Evolutionary conservation across 2,797 vertebrate genomes (phyloP), one percentile per base, ranked within the genome.

Genomic region (Poecilia gillii): DNA sequence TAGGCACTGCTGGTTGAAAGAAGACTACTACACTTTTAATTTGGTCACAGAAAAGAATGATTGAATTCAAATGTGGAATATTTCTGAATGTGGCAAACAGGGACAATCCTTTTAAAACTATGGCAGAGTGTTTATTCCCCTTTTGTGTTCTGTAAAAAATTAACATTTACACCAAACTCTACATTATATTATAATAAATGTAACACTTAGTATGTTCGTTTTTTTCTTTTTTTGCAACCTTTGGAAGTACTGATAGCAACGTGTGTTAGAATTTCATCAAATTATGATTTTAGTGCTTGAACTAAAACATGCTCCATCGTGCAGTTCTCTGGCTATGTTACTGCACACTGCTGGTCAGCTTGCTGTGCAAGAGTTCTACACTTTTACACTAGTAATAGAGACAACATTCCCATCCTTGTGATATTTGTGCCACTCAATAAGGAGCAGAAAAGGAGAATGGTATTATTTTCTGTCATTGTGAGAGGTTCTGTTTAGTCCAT

Each of bases 321-420:
- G 64, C 8, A 1, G 64, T 23, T 64, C 14, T 64, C 31, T 36
- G 31, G 33, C 31, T 62, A 62, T 16, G 7, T 9, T 36, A 39
- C 62, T 66, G 62, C 62, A 66, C 33, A 66, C 62, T 66, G 62
- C 62, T 23, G 18, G 62, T 9, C 62, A 66, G 33, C 62, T 66
- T 18, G 8, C 62, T 66, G 13, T 39, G 20, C 0, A 66, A 23
- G 20, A 33, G 33, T 36, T 39, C 33, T 36, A 11, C 18, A 66
- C 23, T 43, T 41, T 39, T 43, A 43, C 36, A 43, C 23, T 13
- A 11, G 13, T 8, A 25, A 70, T 8, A 39, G 18, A 12, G 8
- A 39, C 3, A 4, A 64, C 14, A 64, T 64, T 9, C 28, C 31
- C 16, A 64, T 20, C 6, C 31, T 36, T 36, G 62, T 23, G 36